phyloP scores from a whole-genome alignment of 2,888 invertebrate species.

The Lamproptera curius region DNA sequence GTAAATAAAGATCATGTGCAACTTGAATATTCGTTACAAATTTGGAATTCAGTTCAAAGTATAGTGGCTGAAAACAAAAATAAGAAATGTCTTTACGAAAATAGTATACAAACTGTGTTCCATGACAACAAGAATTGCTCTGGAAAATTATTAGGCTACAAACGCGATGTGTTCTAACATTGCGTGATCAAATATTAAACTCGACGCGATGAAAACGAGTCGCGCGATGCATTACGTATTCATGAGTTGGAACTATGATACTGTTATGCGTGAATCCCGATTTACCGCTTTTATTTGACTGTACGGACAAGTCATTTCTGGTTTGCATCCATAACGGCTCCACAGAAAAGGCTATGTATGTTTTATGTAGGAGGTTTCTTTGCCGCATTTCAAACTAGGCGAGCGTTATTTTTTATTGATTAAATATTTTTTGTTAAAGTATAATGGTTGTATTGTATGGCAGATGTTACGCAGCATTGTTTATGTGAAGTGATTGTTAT shows the following conservation, averaged over 20 bases:
- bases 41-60: too few species aligned
- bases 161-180: conserved; percentile 3
- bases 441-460: too few species aligned
- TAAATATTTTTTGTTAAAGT: too few species aligned
- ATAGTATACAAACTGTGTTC: not conserved
- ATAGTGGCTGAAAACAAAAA: not conserved
- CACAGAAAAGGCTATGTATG: too few species aligned
- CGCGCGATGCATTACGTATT: conserved; percentile 17
- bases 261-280: conserved; percentile 17
- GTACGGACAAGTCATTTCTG: conserved; percentile 3
- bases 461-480: too few species aligned
- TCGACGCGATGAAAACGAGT: conserved; percentile 13
- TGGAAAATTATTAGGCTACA: conserved; percentile 15
- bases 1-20: too few species aligned
- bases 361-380: too few species aligned
- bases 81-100: not conserved
- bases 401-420: too few species aligned
- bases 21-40: too few species aligned
- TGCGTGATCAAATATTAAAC: conserved; percentile 15
- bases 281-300: conserved; percentile 9
- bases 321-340: conserved; percentile 1
- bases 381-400: too few species aligned
- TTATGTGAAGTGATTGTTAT: too few species aligned
- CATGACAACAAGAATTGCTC: not conserved
- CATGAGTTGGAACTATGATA: conserved; percentile 14